Conservation (phyloP, 2,797 vertebrate genomes). For the Eupleurogrammus muticus region DNA sequence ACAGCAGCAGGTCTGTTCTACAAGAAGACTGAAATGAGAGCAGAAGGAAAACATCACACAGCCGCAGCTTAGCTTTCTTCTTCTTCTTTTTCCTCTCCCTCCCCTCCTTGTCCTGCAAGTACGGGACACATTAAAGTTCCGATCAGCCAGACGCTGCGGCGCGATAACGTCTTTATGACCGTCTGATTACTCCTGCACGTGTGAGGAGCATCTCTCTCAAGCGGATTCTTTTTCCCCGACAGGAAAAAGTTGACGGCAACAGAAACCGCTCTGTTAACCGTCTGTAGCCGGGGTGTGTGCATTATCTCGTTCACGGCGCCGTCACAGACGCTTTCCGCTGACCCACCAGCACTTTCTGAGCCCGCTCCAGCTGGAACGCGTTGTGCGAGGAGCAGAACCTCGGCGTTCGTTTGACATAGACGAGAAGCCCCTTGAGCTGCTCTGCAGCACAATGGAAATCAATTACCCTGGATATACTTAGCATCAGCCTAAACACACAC, state of each 20-base stretch:
- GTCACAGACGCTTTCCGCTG: slow-evolving; percentile 13
- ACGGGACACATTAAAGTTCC: slow-evolving; percentile 7
- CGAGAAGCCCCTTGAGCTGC: slow-evolving; percentile 17
- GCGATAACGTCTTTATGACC: not conserved
- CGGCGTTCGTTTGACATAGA: slow-evolving; percentile 22
- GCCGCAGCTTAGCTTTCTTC: slow-evolving; percentile 1
- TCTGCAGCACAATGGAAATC: slow-evolving; percentile 46
- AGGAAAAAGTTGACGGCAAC: slow-evolving; percentile 58
- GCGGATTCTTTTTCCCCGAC: slow-evolving; percentile 53
- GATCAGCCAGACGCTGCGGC: not conserved
- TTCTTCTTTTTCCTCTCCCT: not conserved
- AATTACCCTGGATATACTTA: slow-evolving; percentile 39
- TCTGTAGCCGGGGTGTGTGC: not conserved
- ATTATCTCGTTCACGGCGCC: not conserved
- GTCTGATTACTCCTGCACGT: slow-evolving; percentile 18
- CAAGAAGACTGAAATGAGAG: slow-evolving; percentile 41
- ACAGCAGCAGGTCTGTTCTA: slow-evolving; percentile 33
- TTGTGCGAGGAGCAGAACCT: slow-evolving; percentile 27
- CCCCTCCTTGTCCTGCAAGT: slow-evolving; percentile 12
- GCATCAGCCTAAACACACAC: slow-evolving; percentile 31
- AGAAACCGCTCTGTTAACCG: slow-evolving; percentile 22
- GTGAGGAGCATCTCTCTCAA: slow-evolving; percentile 2
- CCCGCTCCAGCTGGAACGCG: slow-evolving; percentile 38
- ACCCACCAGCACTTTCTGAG: slow-evolving; percentile 27
- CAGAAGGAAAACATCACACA: slow-evolving; percentile 14